phyloP scores from a whole-genome alignment of 2,888 invertebrate species.

The Gymnocheta viridis region DNA sequence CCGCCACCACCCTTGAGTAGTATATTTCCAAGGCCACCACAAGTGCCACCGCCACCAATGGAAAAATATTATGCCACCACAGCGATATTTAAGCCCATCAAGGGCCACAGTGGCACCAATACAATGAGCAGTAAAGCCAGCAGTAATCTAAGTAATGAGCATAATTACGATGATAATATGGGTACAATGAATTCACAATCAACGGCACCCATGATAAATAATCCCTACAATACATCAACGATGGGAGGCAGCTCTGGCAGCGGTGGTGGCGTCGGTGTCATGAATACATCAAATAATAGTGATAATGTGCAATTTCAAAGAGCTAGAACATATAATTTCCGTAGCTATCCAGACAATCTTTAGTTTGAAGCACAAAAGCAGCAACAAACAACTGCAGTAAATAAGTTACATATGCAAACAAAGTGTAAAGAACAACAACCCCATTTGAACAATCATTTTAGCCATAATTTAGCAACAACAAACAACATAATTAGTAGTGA shows the following conservation, averaged over 20 bases:
- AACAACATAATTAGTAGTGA: slow-evolving; percentile 49
- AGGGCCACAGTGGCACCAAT: slow-evolving; percentile 76
- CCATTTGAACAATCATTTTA: slow-evolving; percentile 67
- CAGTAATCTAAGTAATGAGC: slow-evolving; percentile 75
- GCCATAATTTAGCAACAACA: slow-evolving; percentile 64
- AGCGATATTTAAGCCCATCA: slow-evolving; percentile 84
- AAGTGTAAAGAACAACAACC: slow-evolving; percentile 58
- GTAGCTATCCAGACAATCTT: slow-evolving; percentile 81
- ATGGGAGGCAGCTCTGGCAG: slow-evolving; percentile 67
- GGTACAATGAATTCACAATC: slow-evolving; percentile 81
- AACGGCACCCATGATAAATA: slow-evolving; percentile 80
- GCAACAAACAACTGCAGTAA: slow-evolving; percentile 52
- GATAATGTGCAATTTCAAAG: slow-evolving; percentile 80
- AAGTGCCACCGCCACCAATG: slow-evolving; percentile 87
- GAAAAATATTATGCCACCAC: slow-evolving; percentile 89
- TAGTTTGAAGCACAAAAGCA: slow-evolving; percentile 78
- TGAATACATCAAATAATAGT: slow-evolving; percentile 67
- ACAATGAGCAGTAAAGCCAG: slow-evolving; percentile 71
- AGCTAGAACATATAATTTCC: slow-evolving; percentile 81
- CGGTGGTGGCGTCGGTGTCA: slow-evolving; percentile 70
- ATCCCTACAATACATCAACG: slow-evolving; percentile 72
- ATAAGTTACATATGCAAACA: slow-evolving; percentile 58
- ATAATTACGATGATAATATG: slow-evolving; percentile 78
- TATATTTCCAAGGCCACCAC: slow-evolving; percentile 85
- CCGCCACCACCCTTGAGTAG: slow-evolving; percentile 83